These are phyloP conservation scores for Eilema depressum DNA, from an alignment of 2,888 invertebrate species.

Conservation along the genomic window DNA sequence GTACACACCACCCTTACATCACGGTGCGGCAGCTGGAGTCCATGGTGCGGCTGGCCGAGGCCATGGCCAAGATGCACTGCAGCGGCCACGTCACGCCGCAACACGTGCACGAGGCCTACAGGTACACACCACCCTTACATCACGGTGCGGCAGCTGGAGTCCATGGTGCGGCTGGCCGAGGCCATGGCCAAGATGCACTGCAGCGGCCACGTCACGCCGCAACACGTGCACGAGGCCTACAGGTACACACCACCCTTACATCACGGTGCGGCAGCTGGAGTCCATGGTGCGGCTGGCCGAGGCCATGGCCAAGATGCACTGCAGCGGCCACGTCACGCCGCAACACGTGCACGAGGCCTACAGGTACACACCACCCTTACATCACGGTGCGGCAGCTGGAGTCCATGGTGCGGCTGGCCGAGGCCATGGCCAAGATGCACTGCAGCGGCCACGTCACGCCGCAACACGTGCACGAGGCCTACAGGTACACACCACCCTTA, in stretches of 20 bases:
- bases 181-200: conserved; percentile 99
- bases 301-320: conserved; percentile 98
- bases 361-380: no score
- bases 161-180: conserved; percentile 97
- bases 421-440: conserved; percentile 98
- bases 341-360: conserved; percentile 97
- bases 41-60: conserved; percentile 98
- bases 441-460: conserved; percentile 95
- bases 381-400: conserved; percentile 97
- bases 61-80: conserved; percentile 98
- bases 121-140: no score
- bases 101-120: conserved; percentile 98
- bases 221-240: conserved; percentile 97
- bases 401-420: conserved; percentile 96
- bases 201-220: conserved; percentile 93
- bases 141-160: conserved; percentile 94
- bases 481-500: no score
- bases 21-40: conserved; percentile 95
- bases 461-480: conserved; percentile 96
- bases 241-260: no score
- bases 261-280: conserved; percentile 96
- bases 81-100: conserved; percentile 94
- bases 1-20: no score
- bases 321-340: conserved; percentile 94
- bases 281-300: conserved; percentile 97